Base-by-base conservation (phyloP, 2,797 vertebrate species). In the Danio albolineatus region DNA sequence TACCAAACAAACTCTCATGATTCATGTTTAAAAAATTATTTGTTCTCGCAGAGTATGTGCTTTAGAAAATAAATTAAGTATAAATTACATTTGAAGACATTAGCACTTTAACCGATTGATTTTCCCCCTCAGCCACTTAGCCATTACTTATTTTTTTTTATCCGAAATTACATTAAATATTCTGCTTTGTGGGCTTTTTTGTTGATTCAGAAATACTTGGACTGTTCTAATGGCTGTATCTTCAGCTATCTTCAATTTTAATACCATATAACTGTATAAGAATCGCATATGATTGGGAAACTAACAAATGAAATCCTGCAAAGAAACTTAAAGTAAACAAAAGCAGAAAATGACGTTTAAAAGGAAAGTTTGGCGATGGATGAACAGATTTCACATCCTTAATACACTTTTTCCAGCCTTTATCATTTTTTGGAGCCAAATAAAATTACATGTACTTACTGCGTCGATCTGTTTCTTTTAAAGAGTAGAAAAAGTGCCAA, bases 101-200 rank as follows among this genome's bases (percentile, higher is more conserved):
- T 21, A 19, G 48, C 48, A 53, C 48, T 70, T 70, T 7, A 38
- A 19, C 5, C 12, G 36, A 53, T 53, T 9, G 28, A 70, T 41
- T 10, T 14, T 60, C 3, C 8, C 28, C 5, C n/a, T 13, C 36
- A 54, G 1, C 36, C 36, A 17, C 36, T 53, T 5, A 53, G 10
- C 14, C 49, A 54, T 54, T 41, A 70, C 28, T n/a, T n/a, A 1
- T 28, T 28, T 28, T 28, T 3, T 54, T 70, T 28, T 41, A 7
- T 54, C 0, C 10, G 17, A 13, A 70, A 70, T 17, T 16, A 7
- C 19, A 51, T 38, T 54, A 53, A n/a, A 51, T 49, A 49, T 49
- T 39, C 28, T 38, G 21, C 66, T 69, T 69, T 4, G 10, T 69
- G 46, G 13, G 65, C 28, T 28, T 69, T 66, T 51, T 51, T 49